Evolutionary conservation across 2,888 invertebrate species (phyloP), one percentile per base, ranked within the genome.

Genomic region (Epistrophe eligans): DNA sequence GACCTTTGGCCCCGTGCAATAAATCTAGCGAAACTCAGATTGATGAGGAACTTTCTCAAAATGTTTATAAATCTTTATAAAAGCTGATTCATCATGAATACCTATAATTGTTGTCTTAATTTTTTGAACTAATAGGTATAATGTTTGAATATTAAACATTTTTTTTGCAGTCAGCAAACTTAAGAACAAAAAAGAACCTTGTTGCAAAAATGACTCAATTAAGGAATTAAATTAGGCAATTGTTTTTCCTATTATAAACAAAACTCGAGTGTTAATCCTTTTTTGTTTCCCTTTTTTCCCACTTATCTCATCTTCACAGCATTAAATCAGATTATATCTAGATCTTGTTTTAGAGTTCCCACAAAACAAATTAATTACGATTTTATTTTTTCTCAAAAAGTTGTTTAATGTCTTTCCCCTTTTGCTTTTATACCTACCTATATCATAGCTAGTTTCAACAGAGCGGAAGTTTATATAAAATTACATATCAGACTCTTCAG

Each of bases 401-500:
- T 32, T 32, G 55, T 28, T 57, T 50, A 24, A 40, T n/a, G 11
- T 15, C 8, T 9, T 15, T 17, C 17, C 28, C 10, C 7, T n/a
- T 24, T 43, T 28, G 24, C 43, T 43, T 84, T 40, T 57, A 48
- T 55, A 71, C 57, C 24, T 28, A 50, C 24, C 24, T 15, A 2
- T n/a, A n/a, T n/a, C 7, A 1, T 17, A 8, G 0, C 10, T n/a
- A n/a, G n/a, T n/a, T n/a, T 10, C 4, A 66, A 62, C 64, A 57
- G 81, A 84, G 38, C 55, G 35, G 48, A 66, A 77, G 72, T 73
- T 81, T 72, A 28, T 77, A 32, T 35, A 70, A 72, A 81, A 77
- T 81, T 45, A 19, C 43, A 48, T 38, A 35, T 13, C 9, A 50
- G 5, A 35, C 17, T n/a, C 9, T 3, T 24, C 6, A 1, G 6